phyloP scores from a whole-genome alignment of 2,888 invertebrate genomes.

The Dicycla oo region DNA sequence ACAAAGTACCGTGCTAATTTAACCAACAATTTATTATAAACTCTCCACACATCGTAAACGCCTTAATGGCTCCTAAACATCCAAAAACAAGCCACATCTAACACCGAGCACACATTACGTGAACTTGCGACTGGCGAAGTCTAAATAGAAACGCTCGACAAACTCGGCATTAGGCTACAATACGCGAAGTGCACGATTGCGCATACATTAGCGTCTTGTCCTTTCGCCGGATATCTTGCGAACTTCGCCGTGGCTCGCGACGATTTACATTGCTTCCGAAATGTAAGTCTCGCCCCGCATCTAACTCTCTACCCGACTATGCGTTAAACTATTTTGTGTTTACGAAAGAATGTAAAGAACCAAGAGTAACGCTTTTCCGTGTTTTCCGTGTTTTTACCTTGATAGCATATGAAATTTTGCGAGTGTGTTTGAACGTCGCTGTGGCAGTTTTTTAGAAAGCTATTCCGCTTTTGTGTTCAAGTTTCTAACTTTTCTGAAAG shows the following conservation, averaged over 20 bases:
- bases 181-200: constrained; percentile 86
- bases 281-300: constrained; percentile 80
- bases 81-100: constrained; percentile 56
- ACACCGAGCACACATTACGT: constrained; percentile 47
- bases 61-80: constrained; percentile 58
- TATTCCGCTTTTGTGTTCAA: constrained; percentile 41
- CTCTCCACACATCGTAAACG: constrained; percentile 62
- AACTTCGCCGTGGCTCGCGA: constrained; percentile 84
- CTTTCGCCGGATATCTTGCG: constrained; percentile 87
- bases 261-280: constrained; percentile 90
- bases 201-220: constrained; percentile 90
- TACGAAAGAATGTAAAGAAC: constrained; percentile 72
- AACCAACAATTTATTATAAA: constrained; percentile 62
- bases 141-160: constrained; percentile 84
- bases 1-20: constrained; percentile 43
- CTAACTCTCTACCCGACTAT: constrained; percentile 71
- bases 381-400: constrained; percentile 60
- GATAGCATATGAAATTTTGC: constrained; percentile 63
- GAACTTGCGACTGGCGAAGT: constrained; percentile 64
- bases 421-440: constrained; percentile 44
- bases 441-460: constrained; percentile 47
- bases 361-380: constrained; percentile 61
- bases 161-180: constrained; percentile 87
- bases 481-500: constrained; percentile 52
- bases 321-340: constrained; percentile 75